Evolutionary conservation across 2,888 invertebrate species (phyloP), one percentile per base, ranked within the genome.

Genomic region (Polydrusus cervinus): DNA sequence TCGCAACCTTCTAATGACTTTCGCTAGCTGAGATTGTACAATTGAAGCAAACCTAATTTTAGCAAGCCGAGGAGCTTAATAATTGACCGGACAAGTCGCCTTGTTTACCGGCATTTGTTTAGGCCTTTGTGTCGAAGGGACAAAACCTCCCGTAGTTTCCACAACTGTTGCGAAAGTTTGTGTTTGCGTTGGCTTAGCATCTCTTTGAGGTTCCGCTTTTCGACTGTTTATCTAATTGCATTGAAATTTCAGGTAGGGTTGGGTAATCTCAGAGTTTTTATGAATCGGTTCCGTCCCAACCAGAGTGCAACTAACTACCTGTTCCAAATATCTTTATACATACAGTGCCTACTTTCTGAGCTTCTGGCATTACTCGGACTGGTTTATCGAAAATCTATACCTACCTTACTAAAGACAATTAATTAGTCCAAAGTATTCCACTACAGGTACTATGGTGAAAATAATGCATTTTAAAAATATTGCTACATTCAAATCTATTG

Each of bases 91-190:
- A 53, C 53, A 20, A 53, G 53, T 30, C 53, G 53, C 53, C 53
- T 25, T 30, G 53, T 53, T 30, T 53, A 53, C 53, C 40, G 55
- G 30, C 57, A 68, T 57, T 68, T 68, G 68, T 68, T 57, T 68
- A 45, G 43, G 68, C 57, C 57, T 68, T 68, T 68, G 68, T 68
- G 55, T 25, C 30, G 43, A 57, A 68, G 68, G 68, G 53, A 53
- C 53, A 53, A 53, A 53, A 53, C 30, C 53, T 53, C n/a, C 25
- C 53, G 20, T 11, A 20, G 13, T 51, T 51, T 13, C 20, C 25
- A 2, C 18, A 53, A 53, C 53, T 25, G 25, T 53, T 30, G 30
- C 53, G 30, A 53, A 53, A 53, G 53, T 53, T 53, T 53, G n/a
- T 53, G 30, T 53, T 53, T 53, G n/a, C 13, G 30, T 30, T 53